phyloP scores from a whole-genome alignment of 2,888 invertebrate species.

The Subacronicta megacephala region DNA sequence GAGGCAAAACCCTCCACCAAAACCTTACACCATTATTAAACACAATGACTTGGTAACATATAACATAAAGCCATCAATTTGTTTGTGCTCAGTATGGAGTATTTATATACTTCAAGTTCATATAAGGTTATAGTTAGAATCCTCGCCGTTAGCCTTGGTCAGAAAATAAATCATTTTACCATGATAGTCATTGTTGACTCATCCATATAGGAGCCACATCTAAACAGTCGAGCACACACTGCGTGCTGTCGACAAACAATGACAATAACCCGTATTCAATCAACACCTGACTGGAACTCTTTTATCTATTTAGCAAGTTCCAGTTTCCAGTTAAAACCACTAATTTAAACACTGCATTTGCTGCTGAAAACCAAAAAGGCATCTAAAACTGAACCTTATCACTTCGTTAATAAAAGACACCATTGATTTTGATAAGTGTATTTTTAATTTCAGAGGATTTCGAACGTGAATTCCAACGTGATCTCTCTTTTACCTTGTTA shows the following conservation, averaged over 20 bases:
- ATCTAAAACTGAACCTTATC: slow-evolving; percentile 23
- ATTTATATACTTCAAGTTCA: not conserved
- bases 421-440: not conserved
- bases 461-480: slow-evolving; percentile 35
- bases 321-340: slow-evolving; percentile 57
- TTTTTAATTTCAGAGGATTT: slow-evolving; percentile 22
- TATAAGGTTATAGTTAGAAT: not conserved
- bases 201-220: slow-evolving; percentile 35
- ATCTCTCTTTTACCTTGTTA: slow-evolving; percentile 28
- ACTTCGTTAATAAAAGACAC: not conserved
- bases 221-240: slow-evolving; percentile 54
- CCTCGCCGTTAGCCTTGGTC: slow-evolving; percentile 11
- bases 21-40: no score
- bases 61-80: no score
- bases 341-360: slow-evolving; percentile 15
- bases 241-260: slow-evolving; percentile 45
- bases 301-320: slow-evolving; percentile 79
- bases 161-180: slow-evolving; percentile 17
- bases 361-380: not conserved
- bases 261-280: slow-evolving; percentile 72
- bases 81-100: no score
- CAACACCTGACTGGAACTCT: slow-evolving; percentile 71
- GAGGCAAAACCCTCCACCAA: no score
- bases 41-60: no score
- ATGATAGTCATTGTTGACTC: slow-evolving; percentile 35